Evolutionary conservation across 2,113 vertebrate species (phyloP).

Genomic region (Colaptes auratus): DNA sequence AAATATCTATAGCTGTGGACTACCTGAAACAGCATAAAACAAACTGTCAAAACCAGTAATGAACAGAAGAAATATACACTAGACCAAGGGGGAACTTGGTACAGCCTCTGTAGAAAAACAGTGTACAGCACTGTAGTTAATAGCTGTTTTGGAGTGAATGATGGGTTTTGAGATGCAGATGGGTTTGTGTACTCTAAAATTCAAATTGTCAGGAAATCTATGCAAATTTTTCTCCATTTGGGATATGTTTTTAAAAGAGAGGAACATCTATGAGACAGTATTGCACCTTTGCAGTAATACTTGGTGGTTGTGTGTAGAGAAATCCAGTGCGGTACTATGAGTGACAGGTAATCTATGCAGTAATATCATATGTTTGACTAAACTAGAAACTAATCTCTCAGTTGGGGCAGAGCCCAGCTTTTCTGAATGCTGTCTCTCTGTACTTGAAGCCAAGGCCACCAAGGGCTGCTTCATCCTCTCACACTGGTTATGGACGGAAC

Average conservation of each 20-base stretch:
- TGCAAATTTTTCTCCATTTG: neutral
- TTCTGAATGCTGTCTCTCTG: rapidly evolving
- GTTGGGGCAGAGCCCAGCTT: neutral
- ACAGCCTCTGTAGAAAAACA: neutral
- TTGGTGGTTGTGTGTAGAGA: neutral
- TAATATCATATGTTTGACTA: neutral
- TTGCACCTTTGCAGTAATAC: neutral
- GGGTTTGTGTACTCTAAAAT: neutral
- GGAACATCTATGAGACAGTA: neutral
- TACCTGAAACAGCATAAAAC: neutral
- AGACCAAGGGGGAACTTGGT: neutral
- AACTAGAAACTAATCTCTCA: neutral
- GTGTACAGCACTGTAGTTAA: neutral
- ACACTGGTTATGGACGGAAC: neutral
- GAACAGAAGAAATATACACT: neutral
- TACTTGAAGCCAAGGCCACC: neutral
- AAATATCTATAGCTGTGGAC: neutral
- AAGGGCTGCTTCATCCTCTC: neutral
- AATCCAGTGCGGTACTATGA: neutral
- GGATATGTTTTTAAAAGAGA: neutral
- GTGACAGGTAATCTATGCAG: neutral
- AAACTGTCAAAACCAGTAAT: neutral
- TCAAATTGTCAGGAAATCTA: neutral
- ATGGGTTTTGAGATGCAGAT: neutral
- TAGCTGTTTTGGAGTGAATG: neutral